Evolutionary conservation across 2,113 vertebrate species (phyloP).

Genomic region (Vombatus ursinus): DNA sequence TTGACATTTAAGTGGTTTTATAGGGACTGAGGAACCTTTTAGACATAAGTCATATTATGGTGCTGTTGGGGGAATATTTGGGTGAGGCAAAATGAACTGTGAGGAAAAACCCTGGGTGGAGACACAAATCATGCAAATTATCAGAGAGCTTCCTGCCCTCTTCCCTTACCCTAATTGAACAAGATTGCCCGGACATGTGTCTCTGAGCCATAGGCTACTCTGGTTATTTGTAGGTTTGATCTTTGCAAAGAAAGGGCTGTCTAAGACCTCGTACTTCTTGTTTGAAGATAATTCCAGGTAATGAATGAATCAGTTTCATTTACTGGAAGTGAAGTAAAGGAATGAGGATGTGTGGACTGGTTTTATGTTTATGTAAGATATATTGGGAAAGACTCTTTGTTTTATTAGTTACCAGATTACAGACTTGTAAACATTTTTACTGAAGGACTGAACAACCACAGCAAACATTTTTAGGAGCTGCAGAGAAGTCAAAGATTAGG

Average conservation of each 20-base stretch:
- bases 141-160: background rate
- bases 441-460: background rate
- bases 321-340: conserved; percentile 18
- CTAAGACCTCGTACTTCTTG: conserved; percentile 6
- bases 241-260: background rate
- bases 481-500: background rate
- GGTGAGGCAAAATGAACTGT: background rate
- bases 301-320: conserved; percentile 31
- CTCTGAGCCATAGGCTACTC: background rate
- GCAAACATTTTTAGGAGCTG: background rate
- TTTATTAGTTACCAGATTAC: background rate
- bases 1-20: background rate
- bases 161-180: background rate
- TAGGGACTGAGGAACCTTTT: background rate
- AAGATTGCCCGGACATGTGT: background rate
- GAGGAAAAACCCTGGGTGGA: background rate
- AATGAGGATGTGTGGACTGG: conserved; percentile 18
- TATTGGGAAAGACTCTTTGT: background rate
- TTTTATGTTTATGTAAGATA: background rate
- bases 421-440: conserved; percentile 27
- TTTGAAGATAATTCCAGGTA: conserved; percentile 43
- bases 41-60: background rate
- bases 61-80: background rate
- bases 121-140: background rate
- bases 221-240: background rate